These are phyloP conservation scores for Nesidiocoris tenuis DNA, from an alignment of 2,888 invertebrate species.

Conservation along the genomic window DNA sequence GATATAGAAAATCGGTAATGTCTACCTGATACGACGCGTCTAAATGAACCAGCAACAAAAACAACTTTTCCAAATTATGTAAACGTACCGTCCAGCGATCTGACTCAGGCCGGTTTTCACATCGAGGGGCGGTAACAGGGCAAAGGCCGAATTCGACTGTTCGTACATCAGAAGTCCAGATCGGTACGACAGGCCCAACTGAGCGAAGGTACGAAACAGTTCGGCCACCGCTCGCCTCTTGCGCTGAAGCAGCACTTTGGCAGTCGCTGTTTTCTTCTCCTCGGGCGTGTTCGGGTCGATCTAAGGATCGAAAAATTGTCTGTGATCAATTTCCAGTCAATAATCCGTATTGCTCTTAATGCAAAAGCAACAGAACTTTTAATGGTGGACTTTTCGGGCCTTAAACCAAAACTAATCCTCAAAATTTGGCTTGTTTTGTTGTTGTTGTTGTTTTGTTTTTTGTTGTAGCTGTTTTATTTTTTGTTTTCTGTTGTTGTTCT, in stretches of 20 bases:
- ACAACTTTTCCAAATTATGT: too few species aligned
- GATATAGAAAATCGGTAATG: too few species aligned
- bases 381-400: neutral
- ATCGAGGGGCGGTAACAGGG: constrained; percentile 66
- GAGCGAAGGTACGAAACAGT: constrained; percentile 75
- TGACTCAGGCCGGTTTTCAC: constrained; percentile 62
- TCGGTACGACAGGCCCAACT: constrained; percentile 77
- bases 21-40: too few species aligned
- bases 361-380: too few species aligned
- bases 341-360: constrained; percentile 17
- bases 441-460: too few species aligned
- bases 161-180: constrained; percentile 63
- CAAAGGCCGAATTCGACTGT: constrained; percentile 49
- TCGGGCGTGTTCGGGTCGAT: constrained; percentile 63
- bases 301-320: constrained; percentile 53
- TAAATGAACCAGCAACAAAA: too few species aligned
- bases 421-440: too few species aligned
- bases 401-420: neutral
- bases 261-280: constrained; percentile 73
- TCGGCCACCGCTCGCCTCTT: constrained; percentile 83
- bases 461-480: too few species aligned
- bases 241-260: constrained; percentile 77
- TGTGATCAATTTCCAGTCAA: neutral
- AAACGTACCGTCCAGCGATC: constrained; percentile 3
- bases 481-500: too few species aligned